Conservation (phyloP, 1,140 invertebrate species). For the Sesamia nonagrioides region DNA sequence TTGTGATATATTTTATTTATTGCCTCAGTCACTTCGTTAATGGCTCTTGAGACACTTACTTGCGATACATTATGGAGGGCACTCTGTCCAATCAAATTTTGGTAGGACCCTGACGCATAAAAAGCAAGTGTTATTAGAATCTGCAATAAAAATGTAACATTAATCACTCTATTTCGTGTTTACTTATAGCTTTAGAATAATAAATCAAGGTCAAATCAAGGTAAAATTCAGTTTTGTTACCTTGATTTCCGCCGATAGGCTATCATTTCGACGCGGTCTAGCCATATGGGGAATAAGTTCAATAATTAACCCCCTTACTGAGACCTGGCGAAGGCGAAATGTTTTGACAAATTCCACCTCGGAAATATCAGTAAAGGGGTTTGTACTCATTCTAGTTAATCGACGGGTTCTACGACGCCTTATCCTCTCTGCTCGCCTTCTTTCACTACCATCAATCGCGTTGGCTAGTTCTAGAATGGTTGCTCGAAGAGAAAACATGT, state of each 20-base stretch:
- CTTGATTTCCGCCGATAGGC: conserved; percentile 19
- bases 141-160: conserved; percentile 5
- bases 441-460: neutral
- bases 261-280: conserved; percentile 24
- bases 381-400: neutral
- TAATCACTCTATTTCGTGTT: conserved; percentile 3
- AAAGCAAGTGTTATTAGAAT: neutral
- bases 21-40: too few relatives aligned
- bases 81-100: conserved; percentile 16
- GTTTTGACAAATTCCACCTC: conserved; percentile 4
- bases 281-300: neutral
- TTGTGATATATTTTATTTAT: too few relatives aligned
- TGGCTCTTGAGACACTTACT: too few relatives aligned
- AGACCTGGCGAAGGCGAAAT: neutral
- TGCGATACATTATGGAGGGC: too few relatives aligned
- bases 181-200: neutral
- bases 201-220: conserved; percentile 19
- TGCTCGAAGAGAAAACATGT: neutral
- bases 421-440: neutral
- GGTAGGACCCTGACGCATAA: neutral
- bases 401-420: neutral
- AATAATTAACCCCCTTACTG: neutral
- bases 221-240: conserved; percentile 8
- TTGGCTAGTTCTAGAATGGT: neutral
- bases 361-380: neutral